Base-by-base conservation (phyloP, 2,888 invertebrate species). In the Melanophora roralis region DNA sequence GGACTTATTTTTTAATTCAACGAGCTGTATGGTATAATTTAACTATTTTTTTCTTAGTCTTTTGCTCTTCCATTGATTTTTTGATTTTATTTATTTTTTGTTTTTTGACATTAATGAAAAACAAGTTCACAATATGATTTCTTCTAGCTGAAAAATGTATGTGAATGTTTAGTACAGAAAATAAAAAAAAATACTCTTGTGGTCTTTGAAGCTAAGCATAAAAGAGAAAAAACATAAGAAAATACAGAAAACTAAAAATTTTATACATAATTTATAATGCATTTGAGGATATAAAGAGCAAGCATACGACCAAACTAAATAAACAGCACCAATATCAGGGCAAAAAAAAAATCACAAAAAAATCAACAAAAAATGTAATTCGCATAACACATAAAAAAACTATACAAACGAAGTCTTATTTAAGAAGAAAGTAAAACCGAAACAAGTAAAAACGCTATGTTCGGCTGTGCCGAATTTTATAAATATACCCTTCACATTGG, bases 211-310 rank as follows among this genome's bases (percentile, higher is more conserved):
- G 47, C 45, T 38, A 19, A 49, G 27, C 8, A 49, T 6, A 16
- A 49, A 43, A 34, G 8, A 49, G 27, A 53, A 51, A 60, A 34
- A 51, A 16, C 53, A 36, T n/a, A 16, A 57, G n/a, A n/a, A 0
- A 14, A 47, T 19, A 62, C 11, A 38, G 21, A 6, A 65, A 59
- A 57, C 32, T 49, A 51, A 38, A 74, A 65, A 65, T 59, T 69
- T 69, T 69, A 60, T 47, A 69, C 47, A 69, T 64, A 68, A 57
- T 69, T 76, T 76, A 76, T 64, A 71, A 64, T 71, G 23, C 69
- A 69, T 59, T 76, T 49, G 69, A 69, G 69, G 57, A 76, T 68
- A 71, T 5, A 27, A 6, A 27, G 27, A 27, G 27, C 6, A 40
- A 16, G n/a, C 49, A 32, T 51, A 45, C 36, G 14, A 71, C 14